A percentile compares a stretch with the other conserved stretches of the same genome.
Evolutionary conservation across 2,113 vertebrate species (phyloP).

Genomic region (Electrona antarctica): DNA sequence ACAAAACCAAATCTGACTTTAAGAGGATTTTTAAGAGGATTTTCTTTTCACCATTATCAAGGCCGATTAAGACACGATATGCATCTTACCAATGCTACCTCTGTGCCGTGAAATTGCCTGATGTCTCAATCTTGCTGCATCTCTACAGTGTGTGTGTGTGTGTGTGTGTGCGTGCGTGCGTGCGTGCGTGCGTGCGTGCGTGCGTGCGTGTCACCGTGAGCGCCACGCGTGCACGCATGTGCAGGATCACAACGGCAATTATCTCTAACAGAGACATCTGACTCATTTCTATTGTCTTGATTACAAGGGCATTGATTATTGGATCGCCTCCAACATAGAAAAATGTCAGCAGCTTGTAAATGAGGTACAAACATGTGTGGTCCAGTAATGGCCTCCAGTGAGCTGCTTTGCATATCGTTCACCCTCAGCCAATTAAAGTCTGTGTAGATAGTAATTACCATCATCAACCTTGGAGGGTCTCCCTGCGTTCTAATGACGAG

Average conservation of each 20-base stretch:
- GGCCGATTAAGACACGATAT: constrained; percentile 14
- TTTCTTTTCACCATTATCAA: constrained; percentile 1
- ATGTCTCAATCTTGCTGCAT: constrained; percentile 17
- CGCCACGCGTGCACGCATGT: too few species aligned
- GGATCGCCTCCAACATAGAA: constrained; percentile 48
- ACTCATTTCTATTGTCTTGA: constrained; percentile 43
- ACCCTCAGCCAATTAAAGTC: constrained; percentile 44
- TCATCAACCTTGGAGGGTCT: constrained; percentile 50
- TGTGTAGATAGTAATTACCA: constrained; percentile 54
- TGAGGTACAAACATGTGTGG: constrained; percentile 54
- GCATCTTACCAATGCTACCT: constrained; percentile 22
- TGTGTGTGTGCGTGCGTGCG: too few species aligned
- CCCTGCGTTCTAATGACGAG: constrained; percentile 47
- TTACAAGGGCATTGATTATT: constrained; percentile 45
- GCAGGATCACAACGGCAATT: constrained; percentile 1
- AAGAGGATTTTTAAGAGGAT: too few species aligned
- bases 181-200: too few species aligned
- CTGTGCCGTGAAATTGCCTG: constrained; percentile 3
- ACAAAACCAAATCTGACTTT: not conserved
- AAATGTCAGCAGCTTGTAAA: constrained; percentile 59
- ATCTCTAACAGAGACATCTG: constrained; percentile 18
- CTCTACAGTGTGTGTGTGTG: not conserved
- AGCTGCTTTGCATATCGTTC: constrained; percentile 55
- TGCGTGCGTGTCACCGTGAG: not conserved
- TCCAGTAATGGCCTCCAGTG: constrained; percentile 30